Evolutionary conservation across 2,888 invertebrate genomes (phyloP).

Genomic region (Caenorhabditis imperialis): DNA sequence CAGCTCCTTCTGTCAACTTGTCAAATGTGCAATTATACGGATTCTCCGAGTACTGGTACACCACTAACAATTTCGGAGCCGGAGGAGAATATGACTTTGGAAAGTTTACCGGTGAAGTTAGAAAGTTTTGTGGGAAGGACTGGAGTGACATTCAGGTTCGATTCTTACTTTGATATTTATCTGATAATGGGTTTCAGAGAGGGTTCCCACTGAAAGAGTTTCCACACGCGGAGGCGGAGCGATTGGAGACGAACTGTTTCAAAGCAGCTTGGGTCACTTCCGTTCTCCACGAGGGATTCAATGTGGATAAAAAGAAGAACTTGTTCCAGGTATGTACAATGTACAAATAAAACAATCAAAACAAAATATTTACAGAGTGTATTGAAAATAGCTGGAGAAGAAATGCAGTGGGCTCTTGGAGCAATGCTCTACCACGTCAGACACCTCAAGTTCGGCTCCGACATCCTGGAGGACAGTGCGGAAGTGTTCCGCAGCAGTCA

Average conservation of each 20-base stretch:
- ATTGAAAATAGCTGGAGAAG: conserved; percentile 71
- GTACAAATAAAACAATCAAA: background rate
- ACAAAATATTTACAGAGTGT: conserved; percentile 58
- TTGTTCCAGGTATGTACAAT: conserved; percentile 64
- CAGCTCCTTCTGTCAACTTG: conserved; percentile 67
- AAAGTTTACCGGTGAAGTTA: conserved; percentile 62
- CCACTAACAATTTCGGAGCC: conserved; percentile 61
- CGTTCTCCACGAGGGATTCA: conserved; percentile 81
- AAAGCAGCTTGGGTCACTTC: conserved; percentile 81
- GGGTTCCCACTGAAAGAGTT: conserved; percentile 24
- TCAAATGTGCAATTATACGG: conserved; percentile 73
- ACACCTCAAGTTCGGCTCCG: conserved; percentile 8
- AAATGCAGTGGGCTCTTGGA: conserved; percentile 82
- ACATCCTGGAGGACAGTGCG: conserved; percentile 1
- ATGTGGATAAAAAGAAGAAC: conserved; percentile 79
- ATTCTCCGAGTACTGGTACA: conserved; percentile 67
- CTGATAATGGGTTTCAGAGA: conserved; percentile 3
- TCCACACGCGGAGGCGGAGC: conserved; percentile 66
- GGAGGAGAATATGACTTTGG: conserved; percentile 72
- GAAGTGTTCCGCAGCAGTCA: conserved; percentile 9
- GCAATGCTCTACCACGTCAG: conserved; percentile 79
- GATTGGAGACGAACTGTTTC: conserved; percentile 80
- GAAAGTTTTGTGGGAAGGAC: conserved; percentile 67
- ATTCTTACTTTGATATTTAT: too few species aligned
- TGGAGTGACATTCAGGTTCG: conserved; percentile 70